Percentiles rank a stretch among this genome's conserved stretches.
Evolutionary conservation across 2,888 invertebrate genomes (phyloP).

Genomic region (Rotaria sp.): DNA sequence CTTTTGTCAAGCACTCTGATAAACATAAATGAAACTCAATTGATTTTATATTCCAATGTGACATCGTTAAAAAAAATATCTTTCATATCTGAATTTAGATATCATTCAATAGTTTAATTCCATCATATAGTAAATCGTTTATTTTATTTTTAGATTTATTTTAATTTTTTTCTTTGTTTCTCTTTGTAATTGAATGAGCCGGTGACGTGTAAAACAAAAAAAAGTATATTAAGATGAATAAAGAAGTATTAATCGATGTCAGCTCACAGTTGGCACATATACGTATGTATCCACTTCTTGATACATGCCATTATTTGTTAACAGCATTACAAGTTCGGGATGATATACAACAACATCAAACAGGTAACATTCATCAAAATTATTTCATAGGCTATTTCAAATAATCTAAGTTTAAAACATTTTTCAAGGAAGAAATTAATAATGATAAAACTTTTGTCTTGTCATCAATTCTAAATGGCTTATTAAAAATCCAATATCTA

Average conservation of each 20-base stretch:
- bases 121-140: too few species aligned
- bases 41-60: too few species aligned
- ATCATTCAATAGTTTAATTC: too few species aligned
- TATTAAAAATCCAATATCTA: too few species aligned
- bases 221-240: background rate
- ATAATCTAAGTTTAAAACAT: too few species aligned
- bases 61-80: too few species aligned
- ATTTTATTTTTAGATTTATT: too few species aligned
- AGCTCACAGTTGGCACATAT: background rate
- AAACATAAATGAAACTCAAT: too few species aligned
- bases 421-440: too few species aligned
- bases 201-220: background rate
- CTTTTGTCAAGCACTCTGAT: too few species aligned
- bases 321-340: background rate
- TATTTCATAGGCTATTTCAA: background rate
- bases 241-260: constrained; percentile 9
- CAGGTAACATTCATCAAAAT: background rate
- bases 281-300: constrained; percentile 14
- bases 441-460: too few species aligned
- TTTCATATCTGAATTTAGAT: background rate
- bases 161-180: background rate
- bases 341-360: constrained; percentile 1
- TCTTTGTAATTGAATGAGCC: background rate
- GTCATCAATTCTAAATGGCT: too few species aligned
- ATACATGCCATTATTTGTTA: constrained; percentile 15